A percentile compares a stretch with the other conserved stretches of the same genome.
Evolutionary conservation across 2,888 invertebrate species (phyloP).

Genomic region (Drosophila neutralis): DNA sequence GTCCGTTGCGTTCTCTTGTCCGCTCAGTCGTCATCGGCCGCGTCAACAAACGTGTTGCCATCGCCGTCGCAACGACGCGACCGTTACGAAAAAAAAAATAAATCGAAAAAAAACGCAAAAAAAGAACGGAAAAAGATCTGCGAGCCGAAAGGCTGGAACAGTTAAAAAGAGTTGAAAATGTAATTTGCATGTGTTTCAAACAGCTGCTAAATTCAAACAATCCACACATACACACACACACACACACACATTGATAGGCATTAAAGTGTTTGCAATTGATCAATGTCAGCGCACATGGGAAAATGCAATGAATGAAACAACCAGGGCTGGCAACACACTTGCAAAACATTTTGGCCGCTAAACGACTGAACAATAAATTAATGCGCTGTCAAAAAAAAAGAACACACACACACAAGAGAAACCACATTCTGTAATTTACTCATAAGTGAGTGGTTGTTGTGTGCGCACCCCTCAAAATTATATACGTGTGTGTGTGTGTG

Average conservation of each 20-base stretch:
- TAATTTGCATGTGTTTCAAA: constrained; percentile 52
- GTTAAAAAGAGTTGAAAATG: constrained; percentile 48
- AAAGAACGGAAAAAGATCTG: constrained; percentile 19
- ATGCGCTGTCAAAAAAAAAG: constrained; percentile 10
- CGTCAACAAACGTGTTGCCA: constrained; percentile 51
- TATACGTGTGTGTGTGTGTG: neutral
- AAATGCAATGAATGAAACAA: constrained; percentile 49
- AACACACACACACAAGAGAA: neutral
- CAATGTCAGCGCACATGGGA: constrained; percentile 60
- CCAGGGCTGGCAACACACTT: constrained; percentile 43
- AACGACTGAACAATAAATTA: constrained; percentile 5
- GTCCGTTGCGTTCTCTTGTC: constrained; percentile 31
- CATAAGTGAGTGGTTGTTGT: neutral
- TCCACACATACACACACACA: constrained; percentile 21
- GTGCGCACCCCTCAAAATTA: constrained; percentile 26
- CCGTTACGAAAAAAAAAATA: constrained; percentile 46
- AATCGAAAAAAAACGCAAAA: neutral
- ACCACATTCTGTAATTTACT: neutral
- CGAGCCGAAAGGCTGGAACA: constrained; percentile 27
- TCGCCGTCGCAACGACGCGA: constrained; percentile 45
- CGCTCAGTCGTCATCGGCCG: constrained; percentile 35
- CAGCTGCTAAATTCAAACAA: constrained; percentile 44
- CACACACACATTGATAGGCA: constrained; percentile 17
- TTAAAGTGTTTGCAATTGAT: constrained; percentile 53
- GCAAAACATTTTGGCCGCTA: constrained; percentile 1